A percentile compares a stretch with the other conserved stretches of the same genome.
Conservation (phyloP, 2,797 vertebrate genomes). For the Adelosebastes latens region DNA sequence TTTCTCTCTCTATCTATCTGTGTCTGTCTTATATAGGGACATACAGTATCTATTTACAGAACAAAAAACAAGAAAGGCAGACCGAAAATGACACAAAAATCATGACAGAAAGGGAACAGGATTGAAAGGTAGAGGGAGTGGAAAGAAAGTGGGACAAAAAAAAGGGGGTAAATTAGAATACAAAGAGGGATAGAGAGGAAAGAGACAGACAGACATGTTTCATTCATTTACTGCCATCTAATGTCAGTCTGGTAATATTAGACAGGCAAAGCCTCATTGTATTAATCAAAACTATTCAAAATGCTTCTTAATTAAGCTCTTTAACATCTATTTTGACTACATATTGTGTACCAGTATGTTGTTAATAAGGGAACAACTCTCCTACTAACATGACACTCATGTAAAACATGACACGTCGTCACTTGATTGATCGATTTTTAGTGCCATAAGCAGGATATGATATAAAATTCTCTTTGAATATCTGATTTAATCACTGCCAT, state of each 20-base stretch:
- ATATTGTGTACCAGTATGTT: background rate
- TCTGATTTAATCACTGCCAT: background rate
- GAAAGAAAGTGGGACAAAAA: background rate
- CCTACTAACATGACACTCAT: background rate
- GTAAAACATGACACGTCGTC: background rate
- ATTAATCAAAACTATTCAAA: background rate
- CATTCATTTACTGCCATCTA: background rate
- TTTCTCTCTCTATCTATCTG: background rate
- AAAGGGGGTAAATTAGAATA: background rate
- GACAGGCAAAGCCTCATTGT: background rate
- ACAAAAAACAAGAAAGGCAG: conserved; percentile 22
- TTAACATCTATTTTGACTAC: background rate
- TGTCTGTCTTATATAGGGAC: conserved; percentile 39
- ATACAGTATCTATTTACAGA: conserved; percentile 61
- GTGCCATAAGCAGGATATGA: background rate
- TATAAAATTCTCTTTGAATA: background rate
- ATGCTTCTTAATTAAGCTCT: background rate
- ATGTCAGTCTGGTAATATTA: background rate
- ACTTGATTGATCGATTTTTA: background rate
- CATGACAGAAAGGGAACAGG: conserved; percentile 19
- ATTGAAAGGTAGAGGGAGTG: background rate
- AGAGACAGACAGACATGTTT: background rate
- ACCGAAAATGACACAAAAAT: background rate
- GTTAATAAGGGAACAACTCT: background rate
- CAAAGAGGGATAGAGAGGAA: background rate